A percentile compares a stretch with the other conserved stretches of the same genome.
Evolutionary conservation across 2,888 invertebrate species (phyloP).

Genomic region (Tanytarsus gracilentus): DNA sequence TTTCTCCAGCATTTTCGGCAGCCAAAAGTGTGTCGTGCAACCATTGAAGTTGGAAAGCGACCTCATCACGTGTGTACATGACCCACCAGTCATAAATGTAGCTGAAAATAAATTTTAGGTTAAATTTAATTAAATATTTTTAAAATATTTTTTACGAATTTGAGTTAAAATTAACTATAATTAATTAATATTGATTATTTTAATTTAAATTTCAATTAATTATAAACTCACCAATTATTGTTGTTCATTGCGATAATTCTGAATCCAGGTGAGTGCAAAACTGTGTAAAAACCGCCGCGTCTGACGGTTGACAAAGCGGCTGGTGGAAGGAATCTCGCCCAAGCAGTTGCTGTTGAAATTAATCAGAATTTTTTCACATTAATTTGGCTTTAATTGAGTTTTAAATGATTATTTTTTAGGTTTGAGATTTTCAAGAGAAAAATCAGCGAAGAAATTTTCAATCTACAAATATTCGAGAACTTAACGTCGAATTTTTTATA

Average conservation of each 20-base stretch:
- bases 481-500: too few species aligned
- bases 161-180: too few species aligned
- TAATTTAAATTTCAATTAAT: conserved; percentile 42
- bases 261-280: conserved; percentile 56
- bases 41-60: conserved; percentile 72
- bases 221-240: conserved; percentile 53
- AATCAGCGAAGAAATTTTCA: too few species aligned
- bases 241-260: conserved; percentile 71
- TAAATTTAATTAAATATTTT: too few species aligned
- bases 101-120: too few species aligned
- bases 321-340: conserved; percentile 52
- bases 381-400: not conserved
- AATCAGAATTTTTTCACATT: not conserved
- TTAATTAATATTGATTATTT: not conserved
- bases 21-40: conserved; percentile 58
- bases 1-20: conserved; percentile 64
- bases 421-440: too few species aligned
- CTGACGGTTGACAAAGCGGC: conserved; percentile 51
- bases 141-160: too few species aligned
- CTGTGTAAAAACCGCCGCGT: conserved; percentile 69
- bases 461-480: too few species aligned
- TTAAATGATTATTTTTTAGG: too few species aligned
- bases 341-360: not conserved
- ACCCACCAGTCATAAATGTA: conserved; percentile 51
- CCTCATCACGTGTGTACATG: conserved; percentile 60